A percentile compares a stretch with the other conserved stretches of the same genome.
Evolutionary conservation across 2,113 vertebrate species (phyloP).

Genomic region (Naja naja): DNA sequence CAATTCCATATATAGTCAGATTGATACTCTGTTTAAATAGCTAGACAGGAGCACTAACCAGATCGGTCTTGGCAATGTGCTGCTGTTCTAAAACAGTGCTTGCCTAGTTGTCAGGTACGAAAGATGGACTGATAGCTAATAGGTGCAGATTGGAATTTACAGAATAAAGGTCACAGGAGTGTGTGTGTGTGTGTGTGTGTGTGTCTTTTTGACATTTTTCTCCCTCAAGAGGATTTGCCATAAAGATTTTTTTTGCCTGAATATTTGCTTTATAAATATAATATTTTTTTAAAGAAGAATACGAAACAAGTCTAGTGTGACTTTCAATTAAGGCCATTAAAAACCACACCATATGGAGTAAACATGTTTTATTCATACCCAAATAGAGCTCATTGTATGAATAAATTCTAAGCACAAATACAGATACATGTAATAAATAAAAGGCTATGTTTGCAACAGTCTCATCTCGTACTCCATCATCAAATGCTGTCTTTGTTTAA

Average conservation of each 20-base stretch:
- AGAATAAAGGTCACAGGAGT: constrained; percentile 28
- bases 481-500: not conserved
- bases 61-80: constrained; percentile 41
- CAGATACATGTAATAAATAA: constrained; percentile 1
- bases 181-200: not conserved
- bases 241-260: not conserved
- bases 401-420: constrained; percentile 23
- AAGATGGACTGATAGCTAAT: constrained; percentile 41
- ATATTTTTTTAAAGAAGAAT: not conserved
- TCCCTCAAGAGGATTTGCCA: not conserved
- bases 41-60: constrained; percentile 39
- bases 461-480: not conserved
- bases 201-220: constrained; percentile 11
- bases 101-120: constrained; percentile 29
- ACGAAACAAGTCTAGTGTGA: not conserved
- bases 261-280: not conserved
- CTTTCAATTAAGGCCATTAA: not conserved
- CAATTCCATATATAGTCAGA: constrained; percentile 71
- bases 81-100: constrained; percentile 43
- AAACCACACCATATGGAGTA: constrained; percentile 13
- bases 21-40: constrained; percentile 62
- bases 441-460: not conserved
- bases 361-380: not conserved
- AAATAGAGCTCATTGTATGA: not conserved
- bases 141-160: constrained; percentile 37